These are phyloP conservation scores for Drosophila picticornis DNA, from an alignment of 2,888 invertebrate genomes.

Conservation along the genomic window DNA sequence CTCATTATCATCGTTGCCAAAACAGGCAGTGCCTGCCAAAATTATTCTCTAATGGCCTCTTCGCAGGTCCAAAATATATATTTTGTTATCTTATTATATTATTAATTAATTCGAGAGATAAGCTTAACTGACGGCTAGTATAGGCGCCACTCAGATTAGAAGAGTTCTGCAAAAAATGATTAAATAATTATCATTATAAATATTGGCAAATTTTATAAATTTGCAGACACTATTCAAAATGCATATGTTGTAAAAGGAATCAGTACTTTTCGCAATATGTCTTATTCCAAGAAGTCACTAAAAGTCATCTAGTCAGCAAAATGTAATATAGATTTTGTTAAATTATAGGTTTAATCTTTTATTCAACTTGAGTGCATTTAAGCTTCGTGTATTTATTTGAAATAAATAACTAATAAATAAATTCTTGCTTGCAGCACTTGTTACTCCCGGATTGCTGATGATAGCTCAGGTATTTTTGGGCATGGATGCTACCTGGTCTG, in stretches of 20 bases:
- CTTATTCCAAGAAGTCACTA: neutral
- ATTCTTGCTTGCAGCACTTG: constrained; percentile 86
- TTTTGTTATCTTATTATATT: no score
- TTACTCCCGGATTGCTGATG: constrained; percentile 90
- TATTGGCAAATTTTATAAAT: neutral
- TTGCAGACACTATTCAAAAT: neutral
- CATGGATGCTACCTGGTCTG: constrained; percentile 89
- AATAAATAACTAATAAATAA: neutral
- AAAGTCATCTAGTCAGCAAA: neutral
- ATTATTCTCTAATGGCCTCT: neutral
- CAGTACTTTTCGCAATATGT: fast-evolving
- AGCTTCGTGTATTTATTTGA: neutral
- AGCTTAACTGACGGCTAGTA: neutral
- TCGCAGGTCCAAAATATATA: neutral
- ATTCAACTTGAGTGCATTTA: neutral
- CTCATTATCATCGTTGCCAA: neutral
- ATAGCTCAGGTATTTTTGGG: constrained; percentile 90
- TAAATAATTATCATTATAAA: neutral
- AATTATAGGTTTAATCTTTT: neutral
- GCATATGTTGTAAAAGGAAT: neutral
- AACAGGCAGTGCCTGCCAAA: neutral
- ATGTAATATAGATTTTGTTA: neutral
- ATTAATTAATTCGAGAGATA: neutral
- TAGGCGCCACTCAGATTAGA: neutral
- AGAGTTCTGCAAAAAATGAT: no score